phyloP scores from a whole-genome alignment of 35 echinoderm and acorn worm species.

The Eucidaris tribuloides region DNA sequence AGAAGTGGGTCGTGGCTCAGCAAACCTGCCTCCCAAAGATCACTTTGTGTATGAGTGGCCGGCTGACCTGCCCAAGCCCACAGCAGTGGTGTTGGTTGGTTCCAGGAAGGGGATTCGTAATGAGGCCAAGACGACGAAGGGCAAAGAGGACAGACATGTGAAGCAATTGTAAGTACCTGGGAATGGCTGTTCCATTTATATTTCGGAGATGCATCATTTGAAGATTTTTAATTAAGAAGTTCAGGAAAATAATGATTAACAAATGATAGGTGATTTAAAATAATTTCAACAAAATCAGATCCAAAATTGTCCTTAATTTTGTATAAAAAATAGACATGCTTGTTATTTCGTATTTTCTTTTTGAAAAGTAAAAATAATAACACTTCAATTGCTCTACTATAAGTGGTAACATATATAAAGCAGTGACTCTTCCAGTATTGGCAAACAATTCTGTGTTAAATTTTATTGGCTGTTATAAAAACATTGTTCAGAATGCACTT shows the following conservation, averaged over 20 bases:
- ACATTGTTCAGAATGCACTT: too few relatives aligned
- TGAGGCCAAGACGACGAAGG: background rate
- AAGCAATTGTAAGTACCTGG: background rate
- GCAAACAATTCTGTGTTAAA: too few relatives aligned
- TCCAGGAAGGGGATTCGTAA: slow-evolving; percentile 11
- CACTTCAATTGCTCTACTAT: too few relatives aligned
- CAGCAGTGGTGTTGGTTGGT: slow-evolving; percentile 38
- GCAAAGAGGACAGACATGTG: background rate
- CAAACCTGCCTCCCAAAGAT: slow-evolving; percentile 52
- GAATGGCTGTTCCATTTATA: background rate
- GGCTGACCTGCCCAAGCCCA: slow-evolving; percentile 36
- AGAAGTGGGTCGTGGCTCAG: slow-evolving; percentile 41
- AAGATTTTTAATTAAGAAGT: background rate
- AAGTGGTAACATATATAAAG: too few relatives aligned
- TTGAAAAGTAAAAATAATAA: too few relatives aligned
- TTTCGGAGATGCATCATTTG: background rate
- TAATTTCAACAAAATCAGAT: background rate
- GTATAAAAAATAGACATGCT: too few relatives aligned
- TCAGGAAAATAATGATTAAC: background rate
- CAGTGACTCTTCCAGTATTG: too few relatives aligned
- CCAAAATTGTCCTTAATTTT: too few relatives aligned
- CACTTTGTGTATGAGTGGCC: slow-evolving; percentile 63
- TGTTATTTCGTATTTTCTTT: too few relatives aligned
- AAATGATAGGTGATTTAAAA: background rate
- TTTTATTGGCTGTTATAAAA: too few relatives aligned